Conservation (phyloP, 2,888 invertebrate genomes). For the Teleiodes luculella region DNA sequence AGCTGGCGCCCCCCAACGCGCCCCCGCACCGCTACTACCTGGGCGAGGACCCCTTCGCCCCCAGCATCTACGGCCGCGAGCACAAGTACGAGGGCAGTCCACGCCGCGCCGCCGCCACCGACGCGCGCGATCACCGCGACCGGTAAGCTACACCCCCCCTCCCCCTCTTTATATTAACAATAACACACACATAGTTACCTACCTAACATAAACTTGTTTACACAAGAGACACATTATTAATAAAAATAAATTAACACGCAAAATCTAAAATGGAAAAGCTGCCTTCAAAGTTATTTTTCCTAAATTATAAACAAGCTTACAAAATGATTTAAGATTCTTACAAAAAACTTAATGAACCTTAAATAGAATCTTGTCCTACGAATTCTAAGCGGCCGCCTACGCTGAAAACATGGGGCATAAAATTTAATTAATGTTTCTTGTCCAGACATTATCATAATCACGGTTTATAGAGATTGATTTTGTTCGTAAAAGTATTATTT, state of each 20-base stretch:
- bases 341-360: conserved; percentile 48
- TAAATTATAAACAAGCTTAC: conserved; percentile 1
- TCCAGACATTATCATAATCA: conserved; percentile 56
- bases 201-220: neutral
- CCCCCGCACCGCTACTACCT: conserved; percentile 89
- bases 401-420: conserved; percentile 40
- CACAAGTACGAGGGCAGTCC: conserved; percentile 88
- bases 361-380: conserved; percentile 65
- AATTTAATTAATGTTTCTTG: conserved; percentile 59
- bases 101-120: conserved; percentile 61
- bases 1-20: conserved; percentile 66
- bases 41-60: conserved; percentile 91
- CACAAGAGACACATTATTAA: neutral
- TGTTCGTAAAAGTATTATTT: neutral
- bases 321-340: conserved; percentile 23
- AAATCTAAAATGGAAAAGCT: neutral
- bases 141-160: conserved; percentile 53
- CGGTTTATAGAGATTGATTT: conserved; percentile 35
- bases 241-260: neutral
- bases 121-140: conserved; percentile 67
- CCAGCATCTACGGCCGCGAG: conserved; percentile 90
- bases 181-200: conserved; percentile 1
- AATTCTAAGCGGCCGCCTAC: conserved; percentile 54
- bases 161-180: conserved; percentile 13
- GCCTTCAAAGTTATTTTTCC: neutral